Conservation (phyloP, 2,113 vertebrate genomes). For the Eolophus roseicapilla region DNA sequence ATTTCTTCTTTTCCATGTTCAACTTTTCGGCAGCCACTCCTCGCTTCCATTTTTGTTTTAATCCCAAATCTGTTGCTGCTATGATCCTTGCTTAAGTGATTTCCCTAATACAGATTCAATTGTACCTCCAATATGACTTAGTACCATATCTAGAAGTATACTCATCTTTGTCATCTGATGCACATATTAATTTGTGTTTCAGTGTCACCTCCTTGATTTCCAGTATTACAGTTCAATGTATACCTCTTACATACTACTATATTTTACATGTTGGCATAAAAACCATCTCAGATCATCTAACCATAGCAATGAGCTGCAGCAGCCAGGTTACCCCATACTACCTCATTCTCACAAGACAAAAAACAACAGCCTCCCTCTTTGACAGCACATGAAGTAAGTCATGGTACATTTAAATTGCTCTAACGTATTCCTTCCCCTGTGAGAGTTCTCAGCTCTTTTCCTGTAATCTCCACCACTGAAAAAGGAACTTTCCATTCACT, state of each 20-base stretch:
- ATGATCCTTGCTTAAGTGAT: not conserved
- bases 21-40: not conserved
- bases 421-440: not conserved
- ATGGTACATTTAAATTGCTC: not conserved
- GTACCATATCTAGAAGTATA: not conserved
- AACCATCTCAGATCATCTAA: not conserved
- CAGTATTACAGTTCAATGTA: not conserved
- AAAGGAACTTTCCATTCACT: not conserved
- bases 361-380: not conserved
- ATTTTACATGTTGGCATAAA: not conserved
- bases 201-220: not conserved
- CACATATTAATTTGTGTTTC: not conserved
- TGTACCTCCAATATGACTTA: not conserved
- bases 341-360: not conserved
- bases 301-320: not conserved
- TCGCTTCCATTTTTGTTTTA: constrained; percentile 7
- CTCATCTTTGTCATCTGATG: not conserved
- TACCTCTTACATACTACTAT: not conserved
- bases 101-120: not conserved
- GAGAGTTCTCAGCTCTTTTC: constrained; percentile 19
- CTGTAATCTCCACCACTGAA: not conserved
- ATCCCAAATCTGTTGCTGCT: not conserved
- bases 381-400: not conserved
- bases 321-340: not conserved
- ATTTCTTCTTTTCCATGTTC: not conserved